Base-by-base conservation (phyloP, 2,113 vertebrate species). In the Lampris megalopsis region DNA sequence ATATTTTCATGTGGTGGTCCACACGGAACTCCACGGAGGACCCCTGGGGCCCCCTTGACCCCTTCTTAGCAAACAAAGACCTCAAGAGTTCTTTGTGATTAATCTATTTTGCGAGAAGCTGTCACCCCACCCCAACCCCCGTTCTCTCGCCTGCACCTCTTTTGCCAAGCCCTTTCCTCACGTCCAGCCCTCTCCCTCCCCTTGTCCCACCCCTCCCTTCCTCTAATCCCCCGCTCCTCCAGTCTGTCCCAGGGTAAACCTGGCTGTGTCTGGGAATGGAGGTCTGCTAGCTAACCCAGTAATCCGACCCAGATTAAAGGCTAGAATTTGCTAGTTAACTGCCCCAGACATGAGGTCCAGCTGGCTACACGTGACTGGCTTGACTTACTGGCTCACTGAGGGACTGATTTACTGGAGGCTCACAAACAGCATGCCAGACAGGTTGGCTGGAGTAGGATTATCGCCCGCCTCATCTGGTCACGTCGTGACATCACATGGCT, bases 231-330 rank as follows among this genome's bases (percentile, higher is more conserved):
- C 6, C 13, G 8, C 2, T 24, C 68, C 52, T 57, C 58, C 52
- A 11, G 60, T 50, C 56, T 59, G 78, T 73, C 75, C 37, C 63
- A 8, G 24, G 61, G 63, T 50, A 37, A 9, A 60, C 68, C 71
- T 62, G 71, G 37, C 54, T 71, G 56, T 67, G 72, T 80, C 75
- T 70, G 75, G 77, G 71, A 49, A 9, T 41, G 13, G 66, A 5
- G 38, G 63, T 68, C 9, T 57, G 60, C 60, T 69, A 10, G 50
- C 70, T 72, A 38, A 24, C 64, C 7, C 58, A 43, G 62, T 87
- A 91, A 87, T 89, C 87, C 81, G 73, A 69, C 77, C 83, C 86
- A 83, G 79, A 93, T 91, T 87, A 87, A 85, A 86, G 70, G 0
- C 1, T 35, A 47, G 77, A 83, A 77, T 80, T 84, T 75, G 71